These are phyloP conservation scores for Hirundichthys speculiger DNA, from an alignment of 2,113 vertebrate genomes.

Conservation along the genomic window DNA sequence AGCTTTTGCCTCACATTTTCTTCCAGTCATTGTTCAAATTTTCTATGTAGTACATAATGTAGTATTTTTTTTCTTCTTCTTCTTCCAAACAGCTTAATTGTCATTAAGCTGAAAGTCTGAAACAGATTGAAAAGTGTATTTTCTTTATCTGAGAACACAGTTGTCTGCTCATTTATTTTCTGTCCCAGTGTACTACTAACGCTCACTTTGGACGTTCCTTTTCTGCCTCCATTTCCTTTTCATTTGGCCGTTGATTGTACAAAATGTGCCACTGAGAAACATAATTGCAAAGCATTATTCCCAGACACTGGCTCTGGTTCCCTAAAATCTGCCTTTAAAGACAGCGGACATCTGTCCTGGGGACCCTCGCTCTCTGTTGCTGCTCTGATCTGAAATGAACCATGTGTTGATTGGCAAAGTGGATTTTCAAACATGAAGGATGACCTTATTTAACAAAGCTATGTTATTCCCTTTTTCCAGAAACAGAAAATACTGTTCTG, in stretches of 20 bases:
- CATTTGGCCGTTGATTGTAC: slow-evolving; percentile 25
- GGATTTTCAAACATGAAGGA: slow-evolving; percentile 1
- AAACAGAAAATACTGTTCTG: slow-evolving; percentile 1
- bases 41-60: no score
- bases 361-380: slow-evolving; percentile 4
- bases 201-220: no score
- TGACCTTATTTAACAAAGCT: neutral
- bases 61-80: slow-evolving; percentile 1
- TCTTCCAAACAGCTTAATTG: neutral
- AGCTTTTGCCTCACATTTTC: slow-evolving; percentile 12
- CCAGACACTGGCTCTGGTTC: slow-evolving; percentile 25
- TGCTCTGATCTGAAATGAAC: slow-evolving; percentile 31
- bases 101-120: slow-evolving; percentile 11
- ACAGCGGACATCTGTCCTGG: slow-evolving; percentile 19
- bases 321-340: slow-evolving; percentile 38
- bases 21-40: slow-evolving; percentile 4
- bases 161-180: slow-evolving; percentile 33
- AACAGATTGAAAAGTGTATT: slow-evolving; percentile 24
- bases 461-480: neutral
- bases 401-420: slow-evolving; percentile 21
- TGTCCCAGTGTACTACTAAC: no score
- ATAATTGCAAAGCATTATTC: slow-evolving; percentile 35
- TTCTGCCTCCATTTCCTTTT: no score
- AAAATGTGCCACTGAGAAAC: slow-evolving; percentile 15
- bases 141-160: slow-evolving; percentile 39